Evolutionary conservation across 2,797 vertebrate species (phyloP), one percentile per base, ranked within the genome.

Genomic region (Alectoris magna): DNA sequence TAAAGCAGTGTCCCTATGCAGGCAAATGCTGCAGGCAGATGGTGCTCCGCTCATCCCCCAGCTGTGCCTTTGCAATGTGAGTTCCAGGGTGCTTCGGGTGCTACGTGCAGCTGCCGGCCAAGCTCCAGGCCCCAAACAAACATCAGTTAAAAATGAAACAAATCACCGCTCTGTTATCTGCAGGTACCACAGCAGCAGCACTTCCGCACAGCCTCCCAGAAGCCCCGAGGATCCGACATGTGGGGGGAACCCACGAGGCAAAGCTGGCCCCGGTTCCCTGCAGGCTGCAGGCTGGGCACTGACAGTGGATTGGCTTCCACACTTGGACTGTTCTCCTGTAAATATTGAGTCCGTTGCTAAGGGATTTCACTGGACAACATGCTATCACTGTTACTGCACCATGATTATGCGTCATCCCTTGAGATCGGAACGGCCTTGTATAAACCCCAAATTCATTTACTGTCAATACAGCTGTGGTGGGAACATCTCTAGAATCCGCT

Each of bases 291-390:
- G 72, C 74, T 62, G 76, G 56, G 31, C 87, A 64, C 84, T 44
- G 48, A 67, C 85, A 3, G 73, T 74, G 88, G 79, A 74, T 86
- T 85, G 87, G 70, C 70, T 87, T 87, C 68, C 44, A 62, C 72
- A 49, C 44, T 59, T 70, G 26, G 4, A 26, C 78, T 73, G n/a
- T 87, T 84, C 90, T 59, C 53, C 91, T 67, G 84, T 90, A 96
- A 97, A 96, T 93, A 95, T 56, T 96, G 81, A 93, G 81, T 41
- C 81, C 43, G 94, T 94, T 97, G 94, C 93, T 96, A 91, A 78
- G 94, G 85, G 94, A 96, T 87, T 95, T 94, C 84, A 49, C 51
- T 86, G 89, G 91, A 91, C 94, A 92, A 56, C 26, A 87, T 91
- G 88, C 90, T 96, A 95, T 92, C 87, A 94, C 89, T 83, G 83